Evolutionary conservation across 2,113 vertebrate species (phyloP).

Genomic region (Aplodontia rufa): DNA sequence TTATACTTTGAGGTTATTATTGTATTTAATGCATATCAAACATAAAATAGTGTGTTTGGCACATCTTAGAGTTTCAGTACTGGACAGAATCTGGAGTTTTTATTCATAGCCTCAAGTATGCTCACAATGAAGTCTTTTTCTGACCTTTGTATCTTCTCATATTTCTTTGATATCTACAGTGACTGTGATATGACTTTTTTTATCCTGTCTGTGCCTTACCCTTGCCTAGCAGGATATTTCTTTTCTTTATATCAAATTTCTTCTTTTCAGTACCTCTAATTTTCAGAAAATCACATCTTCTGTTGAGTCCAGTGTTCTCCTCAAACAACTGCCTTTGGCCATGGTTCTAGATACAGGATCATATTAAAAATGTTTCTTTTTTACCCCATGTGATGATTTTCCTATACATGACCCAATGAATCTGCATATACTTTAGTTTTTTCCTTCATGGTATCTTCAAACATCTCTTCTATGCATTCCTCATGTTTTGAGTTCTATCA

Average conservation of each 20-base stretch:
- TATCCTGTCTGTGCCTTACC: neutral
- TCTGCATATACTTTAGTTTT: neutral
- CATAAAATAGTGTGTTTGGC: neutral
- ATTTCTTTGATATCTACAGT: neutral
- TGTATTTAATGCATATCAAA: neutral
- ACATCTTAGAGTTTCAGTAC: neutral
- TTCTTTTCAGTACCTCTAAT: neutral
- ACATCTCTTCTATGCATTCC: neutral
- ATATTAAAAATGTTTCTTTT: neutral
- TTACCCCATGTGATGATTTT: neutral
- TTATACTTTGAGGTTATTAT: neutral
- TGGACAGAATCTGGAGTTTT: neutral
- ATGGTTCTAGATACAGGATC: neutral
- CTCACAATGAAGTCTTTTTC: neutral
- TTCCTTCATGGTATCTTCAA: neutral
- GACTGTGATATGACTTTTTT: neutral
- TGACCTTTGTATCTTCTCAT: neutral
- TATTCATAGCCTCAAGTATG: neutral
- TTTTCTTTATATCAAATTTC: neutral
- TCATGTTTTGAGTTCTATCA: neutral
- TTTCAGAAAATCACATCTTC: neutral
- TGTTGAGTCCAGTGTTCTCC: neutral
- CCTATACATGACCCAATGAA: neutral
- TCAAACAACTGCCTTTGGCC: neutral
- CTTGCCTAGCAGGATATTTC: neutral